These are phyloP conservation scores for Oligia fasciuncula DNA, from an alignment of 2,888 invertebrate genomes.

Conservation along the genomic window DNA sequence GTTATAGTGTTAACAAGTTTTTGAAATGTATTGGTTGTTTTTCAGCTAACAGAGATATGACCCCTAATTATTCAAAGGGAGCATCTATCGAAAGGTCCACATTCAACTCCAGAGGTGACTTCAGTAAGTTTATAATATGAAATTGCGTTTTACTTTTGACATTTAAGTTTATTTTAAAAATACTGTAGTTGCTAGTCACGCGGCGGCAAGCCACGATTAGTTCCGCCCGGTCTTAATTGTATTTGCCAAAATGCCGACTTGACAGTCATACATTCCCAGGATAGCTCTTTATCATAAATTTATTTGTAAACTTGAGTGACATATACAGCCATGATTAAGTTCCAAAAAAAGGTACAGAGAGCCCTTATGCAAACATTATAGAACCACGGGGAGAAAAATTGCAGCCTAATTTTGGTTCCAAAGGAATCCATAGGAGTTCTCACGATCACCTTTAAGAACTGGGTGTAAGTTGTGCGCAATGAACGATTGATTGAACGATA, in stretches of 20 bases:
- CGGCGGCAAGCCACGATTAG: neutral
- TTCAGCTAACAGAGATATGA: constrained; percentile 82
- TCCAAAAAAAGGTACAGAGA: no score
- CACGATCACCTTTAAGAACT: no score
- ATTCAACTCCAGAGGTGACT: constrained; percentile 84
- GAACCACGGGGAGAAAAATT: no score
- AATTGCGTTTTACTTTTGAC: neutral
- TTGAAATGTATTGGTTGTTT: constrained; percentile 33
- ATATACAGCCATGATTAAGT: no score
- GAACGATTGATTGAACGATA: no score
- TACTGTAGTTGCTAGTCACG: neutral
- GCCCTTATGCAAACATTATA: no score
- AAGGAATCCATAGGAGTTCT: no score
- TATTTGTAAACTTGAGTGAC: no score
- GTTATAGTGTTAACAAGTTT: neutral
- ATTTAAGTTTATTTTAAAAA: neutral
- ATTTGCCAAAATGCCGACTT: neutral
- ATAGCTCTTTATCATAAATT: no score
- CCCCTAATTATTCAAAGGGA: constrained; percentile 83
- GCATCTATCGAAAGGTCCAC: constrained; percentile 88
- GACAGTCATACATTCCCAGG: neutral
- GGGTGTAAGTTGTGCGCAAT: no score
- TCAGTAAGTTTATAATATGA: constrained; percentile 75
- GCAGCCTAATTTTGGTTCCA: no score
- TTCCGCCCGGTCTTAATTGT: neutral